Percentiles rank a stretch among this genome's conserved stretches.
Evolutionary conservation across 1,140 invertebrate genomes (phyloP).

Genomic region (Physella acuta): DNA sequence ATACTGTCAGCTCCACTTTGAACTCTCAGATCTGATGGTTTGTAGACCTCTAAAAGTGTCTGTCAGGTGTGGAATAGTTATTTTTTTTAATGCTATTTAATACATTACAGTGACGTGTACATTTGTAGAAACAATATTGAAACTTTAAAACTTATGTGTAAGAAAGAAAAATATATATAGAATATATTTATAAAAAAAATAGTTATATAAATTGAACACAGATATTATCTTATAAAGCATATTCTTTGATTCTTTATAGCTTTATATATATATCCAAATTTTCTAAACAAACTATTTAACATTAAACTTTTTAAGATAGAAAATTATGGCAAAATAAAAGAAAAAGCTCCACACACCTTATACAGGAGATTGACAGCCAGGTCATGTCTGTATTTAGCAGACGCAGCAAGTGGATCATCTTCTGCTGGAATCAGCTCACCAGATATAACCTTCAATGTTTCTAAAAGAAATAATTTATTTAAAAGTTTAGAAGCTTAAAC

Average conservation of each 20-base stretch:
- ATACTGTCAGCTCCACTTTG: slow-evolving; percentile 32
- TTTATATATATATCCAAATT: no score
- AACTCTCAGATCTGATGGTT: slow-evolving; percentile 12
- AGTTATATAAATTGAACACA: no score
- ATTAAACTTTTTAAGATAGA: no score
- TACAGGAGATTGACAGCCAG: slow-evolving; percentile 67
- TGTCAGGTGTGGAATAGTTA: no score
- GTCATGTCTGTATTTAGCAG: slow-evolving; percentile 65
- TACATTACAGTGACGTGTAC: no score
- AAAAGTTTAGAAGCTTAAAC: neutral
- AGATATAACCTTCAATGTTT: slow-evolving; percentile 63
- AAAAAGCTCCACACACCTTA: slow-evolving; percentile 33
- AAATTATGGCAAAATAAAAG: neutral
- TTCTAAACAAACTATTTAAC: no score
- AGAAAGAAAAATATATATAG: neutral
- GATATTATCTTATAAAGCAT: no score
- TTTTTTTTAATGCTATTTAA: no score
- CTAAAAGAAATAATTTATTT: slow-evolving; percentile 12
- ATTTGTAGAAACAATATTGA: neutral
- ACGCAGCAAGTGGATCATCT: slow-evolving; percentile 64
- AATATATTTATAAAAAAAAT: no score
- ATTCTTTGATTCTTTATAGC: no score
- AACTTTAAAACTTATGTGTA: neutral
- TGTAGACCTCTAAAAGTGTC: slow-evolving; percentile 24
- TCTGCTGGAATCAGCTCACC: slow-evolving; percentile 68